Evolutionary conservation across 2,888 invertebrate species (phyloP).

Genomic region (Drosophila eohydei): DNA sequence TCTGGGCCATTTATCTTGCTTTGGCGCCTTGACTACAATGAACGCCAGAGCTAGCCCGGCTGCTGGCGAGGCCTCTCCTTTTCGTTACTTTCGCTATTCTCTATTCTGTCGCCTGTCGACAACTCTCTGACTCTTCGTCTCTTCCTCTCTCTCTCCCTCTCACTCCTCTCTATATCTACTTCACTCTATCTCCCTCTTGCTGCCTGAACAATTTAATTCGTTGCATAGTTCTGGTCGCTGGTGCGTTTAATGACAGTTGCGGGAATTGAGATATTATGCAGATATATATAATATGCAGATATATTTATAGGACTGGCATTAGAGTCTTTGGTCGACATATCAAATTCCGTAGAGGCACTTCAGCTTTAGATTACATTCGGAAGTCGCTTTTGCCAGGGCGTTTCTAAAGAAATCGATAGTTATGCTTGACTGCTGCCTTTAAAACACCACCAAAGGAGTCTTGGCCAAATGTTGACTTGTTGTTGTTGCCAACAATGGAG

Average conservation of each 20-base stretch:
- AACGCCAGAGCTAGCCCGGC: slow-evolving; percentile 28
- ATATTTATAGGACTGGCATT: slow-evolving; percentile 4
- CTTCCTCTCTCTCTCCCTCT: neutral
- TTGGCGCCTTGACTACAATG: slow-evolving; percentile 73
- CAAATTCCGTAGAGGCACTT: slow-evolving; percentile 30
- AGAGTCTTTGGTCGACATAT: slow-evolving; percentile 30
- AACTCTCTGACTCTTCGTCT: neutral
- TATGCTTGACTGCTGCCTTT: neutral
- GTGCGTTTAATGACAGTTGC: slow-evolving; percentile 37
- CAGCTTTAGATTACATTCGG: slow-evolving; percentile 11
- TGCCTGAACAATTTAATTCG: slow-evolving; percentile 39
- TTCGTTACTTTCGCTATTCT: slow-evolving; percentile 15
- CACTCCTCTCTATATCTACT: neutral
- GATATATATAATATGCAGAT: neutral
- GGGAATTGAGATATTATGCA: slow-evolving; percentile 19
- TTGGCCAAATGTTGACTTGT: neutral
- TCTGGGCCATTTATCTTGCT: slow-evolving; percentile 76
- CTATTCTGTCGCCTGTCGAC: slow-evolving; percentile 23
- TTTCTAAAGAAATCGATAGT: neutral
- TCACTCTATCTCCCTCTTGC: neutral
- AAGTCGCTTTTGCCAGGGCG: neutral
- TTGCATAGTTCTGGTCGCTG: slow-evolving; percentile 50
- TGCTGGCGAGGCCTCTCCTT: slow-evolving; percentile 21
- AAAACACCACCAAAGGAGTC: neutral
- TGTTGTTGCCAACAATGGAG: neutral